Evolutionary conservation across 2,888 invertebrate genomes (phyloP), one percentile per base, ranked within the genome.

Genomic region (Chesias legatella): DNA sequence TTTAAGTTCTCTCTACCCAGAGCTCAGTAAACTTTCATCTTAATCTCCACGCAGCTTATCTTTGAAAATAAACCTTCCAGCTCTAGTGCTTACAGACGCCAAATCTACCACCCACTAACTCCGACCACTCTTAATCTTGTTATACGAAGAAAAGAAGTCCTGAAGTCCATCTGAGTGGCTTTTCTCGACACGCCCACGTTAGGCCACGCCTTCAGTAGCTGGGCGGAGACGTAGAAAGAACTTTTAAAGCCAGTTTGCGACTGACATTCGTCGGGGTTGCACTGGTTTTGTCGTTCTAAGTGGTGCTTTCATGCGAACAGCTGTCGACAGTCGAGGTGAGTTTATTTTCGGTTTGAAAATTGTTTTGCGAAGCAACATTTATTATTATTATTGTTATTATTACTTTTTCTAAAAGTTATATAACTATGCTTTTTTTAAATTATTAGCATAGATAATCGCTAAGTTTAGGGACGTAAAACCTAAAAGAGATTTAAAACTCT

Each of bases 141-240:
- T 48, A 39, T 57, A 58, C 48, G 55, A 77, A 75, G 79, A 79
- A 83, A 83, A 82, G 77, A 79, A 79, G 58, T 65, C 48, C 44
- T 48, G 47, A 58, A 67, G 61, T 60, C 63, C 52, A 62, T 63
- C 75, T 78, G 81, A 86, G 85, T 86, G 83, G 85, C 64, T 62
- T 64, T 44, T 25, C 6, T 42, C 37, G 74, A 51, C 69, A 70
- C 86, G 84, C 86, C 86, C 73, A 80, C 60, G 61, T 1, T 10
- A 56, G 11, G 74, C 80, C 48, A 77, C 86, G 86, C 86, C 86
- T 63, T 70, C 59, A 49, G 24, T 21, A 44, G 46, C 64, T 76
- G 78, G 84, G 84, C 75, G 77, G 73, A 57, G 38, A 36, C 39
- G 17, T 35, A 44, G 45, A 44, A 39, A 33, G 48, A 53, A 53